These are phyloP conservation scores for Danio jaintianensis DNA, from an alignment of 2,797 vertebrate species.

Conservation along the genomic window DNA sequence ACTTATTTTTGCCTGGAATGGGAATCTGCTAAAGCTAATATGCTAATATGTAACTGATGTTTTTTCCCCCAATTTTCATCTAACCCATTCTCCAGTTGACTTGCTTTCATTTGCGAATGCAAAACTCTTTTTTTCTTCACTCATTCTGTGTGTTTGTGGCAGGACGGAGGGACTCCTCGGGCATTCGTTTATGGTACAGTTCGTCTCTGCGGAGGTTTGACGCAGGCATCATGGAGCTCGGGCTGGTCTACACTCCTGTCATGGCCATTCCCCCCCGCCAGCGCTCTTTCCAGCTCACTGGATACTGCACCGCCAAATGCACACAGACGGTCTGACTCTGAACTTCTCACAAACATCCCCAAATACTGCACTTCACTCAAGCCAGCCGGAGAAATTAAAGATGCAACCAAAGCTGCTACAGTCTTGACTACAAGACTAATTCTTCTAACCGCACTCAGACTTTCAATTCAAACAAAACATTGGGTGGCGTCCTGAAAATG, in stretches of 20 bases:
- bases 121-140: not conserved
- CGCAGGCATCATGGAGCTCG: conserved; percentile 95
- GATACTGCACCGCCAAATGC: conserved; percentile 93
- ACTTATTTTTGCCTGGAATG: too few relatives aligned
- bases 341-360: not conserved
- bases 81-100: not conserved
- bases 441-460: not conserved
- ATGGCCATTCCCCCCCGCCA: conserved; percentile 94
- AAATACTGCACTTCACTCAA: conserved; percentile 12
- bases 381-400: not conserved
- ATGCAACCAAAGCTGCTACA: not conserved
- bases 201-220: conserved; percentile 81
- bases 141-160: conserved; percentile 26
- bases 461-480: conserved; percentile 22
- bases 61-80: not conserved
- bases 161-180: conserved; percentile 88
- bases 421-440: conserved; percentile 26
- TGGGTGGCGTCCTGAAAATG: not conserved
- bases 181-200: conserved; percentile 90
- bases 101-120: not conserved
- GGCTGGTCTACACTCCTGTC: conserved; percentile 91
- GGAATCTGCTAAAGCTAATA: too few relatives aligned
- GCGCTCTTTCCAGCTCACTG: conserved; percentile 80
- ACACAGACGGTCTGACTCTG: conserved; percentile 85
- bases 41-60: not conserved